phyloP scores from a whole-genome alignment of 2,888 invertebrate genomes.

The Tetheella fluctuosa region DNA sequence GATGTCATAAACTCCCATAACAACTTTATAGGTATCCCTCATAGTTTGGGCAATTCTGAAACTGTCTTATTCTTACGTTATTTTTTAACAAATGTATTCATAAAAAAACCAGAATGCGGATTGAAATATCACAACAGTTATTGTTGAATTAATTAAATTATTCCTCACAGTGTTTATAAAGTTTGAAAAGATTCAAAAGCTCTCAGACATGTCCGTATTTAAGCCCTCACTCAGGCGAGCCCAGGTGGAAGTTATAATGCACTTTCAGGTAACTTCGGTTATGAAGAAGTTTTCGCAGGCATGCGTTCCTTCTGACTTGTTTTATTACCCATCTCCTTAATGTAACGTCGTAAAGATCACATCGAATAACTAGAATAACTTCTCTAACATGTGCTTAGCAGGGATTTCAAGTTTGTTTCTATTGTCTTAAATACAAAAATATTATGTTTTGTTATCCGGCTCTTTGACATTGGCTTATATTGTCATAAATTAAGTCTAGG shows the following conservation, averaged over 20 bases:
- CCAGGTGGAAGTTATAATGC: slow-evolving; percentile 70
- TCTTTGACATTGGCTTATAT: neutral
- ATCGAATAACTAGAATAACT: slow-evolving; percentile 12
- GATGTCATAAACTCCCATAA: no score
- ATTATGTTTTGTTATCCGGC: neutral
- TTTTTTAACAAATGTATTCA: neutral
- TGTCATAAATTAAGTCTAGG: no score
- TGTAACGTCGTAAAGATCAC: slow-evolving; percentile 28
- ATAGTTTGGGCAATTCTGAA: neutral
- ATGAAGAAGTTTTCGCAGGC: slow-evolving; percentile 53
- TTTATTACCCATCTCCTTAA: slow-evolving; percentile 44
- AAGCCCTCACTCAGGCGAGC: slow-evolving; percentile 44
- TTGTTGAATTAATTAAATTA: slow-evolving; percentile 38
- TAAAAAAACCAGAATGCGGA: neutral
- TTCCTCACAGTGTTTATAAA: slow-evolving; percentile 38
- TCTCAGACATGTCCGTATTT: slow-evolving; percentile 51
- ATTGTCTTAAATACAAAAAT: neutral
- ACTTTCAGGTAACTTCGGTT: slow-evolving; percentile 59
- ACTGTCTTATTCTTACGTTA: neutral
- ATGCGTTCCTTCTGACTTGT: slow-evolving; percentile 37
- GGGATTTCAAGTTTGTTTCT: neutral
- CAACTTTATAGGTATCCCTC: no score
- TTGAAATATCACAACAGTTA: neutral
- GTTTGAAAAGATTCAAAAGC: slow-evolving; percentile 53
- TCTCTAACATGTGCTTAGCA: slow-evolving; percentile 1